phyloP scores from a whole-genome alignment of 2,113 vertebrate genomes.

The Calidris pugnax region DNA sequence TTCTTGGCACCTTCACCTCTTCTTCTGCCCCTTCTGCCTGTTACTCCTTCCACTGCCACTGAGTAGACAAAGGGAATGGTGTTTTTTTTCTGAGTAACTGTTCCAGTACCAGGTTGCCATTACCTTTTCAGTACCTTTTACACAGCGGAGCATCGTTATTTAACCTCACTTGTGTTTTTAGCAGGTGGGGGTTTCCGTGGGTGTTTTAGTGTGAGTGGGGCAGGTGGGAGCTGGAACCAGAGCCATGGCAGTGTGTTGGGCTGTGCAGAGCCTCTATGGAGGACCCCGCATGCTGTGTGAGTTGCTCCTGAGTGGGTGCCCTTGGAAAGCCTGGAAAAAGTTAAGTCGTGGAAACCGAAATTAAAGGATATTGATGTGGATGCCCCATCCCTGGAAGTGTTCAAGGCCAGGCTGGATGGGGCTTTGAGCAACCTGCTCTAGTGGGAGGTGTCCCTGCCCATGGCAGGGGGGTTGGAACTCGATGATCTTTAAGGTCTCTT shows the following conservation, averaged over 20 bases:
- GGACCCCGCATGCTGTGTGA: not conserved
- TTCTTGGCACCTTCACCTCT: not conserved
- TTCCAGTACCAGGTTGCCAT: not conserved
- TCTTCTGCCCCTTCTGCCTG: not conserved
- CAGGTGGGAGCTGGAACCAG: not conserved
- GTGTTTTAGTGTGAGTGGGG: not conserved
- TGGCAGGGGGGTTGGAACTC: no score
- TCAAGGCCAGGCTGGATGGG: no score
- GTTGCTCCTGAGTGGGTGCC: not conserved
- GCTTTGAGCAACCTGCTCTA: no score
- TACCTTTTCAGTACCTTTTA: not conserved
- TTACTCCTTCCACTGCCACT: not conserved
- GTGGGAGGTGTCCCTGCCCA: no score
- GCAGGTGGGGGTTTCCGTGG: not conserved
- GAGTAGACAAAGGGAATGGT: not conserved
- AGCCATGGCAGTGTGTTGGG: not conserved
- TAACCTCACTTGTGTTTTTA: not conserved
- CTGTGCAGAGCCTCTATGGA: not conserved
- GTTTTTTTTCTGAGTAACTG: not conserved
- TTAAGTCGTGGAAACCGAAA: not conserved
- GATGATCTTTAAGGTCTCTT: no score
- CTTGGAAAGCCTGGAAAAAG: not conserved
- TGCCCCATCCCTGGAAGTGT: no score
- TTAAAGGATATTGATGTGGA: not conserved
- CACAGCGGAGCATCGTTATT: not conserved